phyloP scores from a whole-genome alignment of 1,140 invertebrate genomes.

The Carcinoscorpius rotundicauda region DNA sequence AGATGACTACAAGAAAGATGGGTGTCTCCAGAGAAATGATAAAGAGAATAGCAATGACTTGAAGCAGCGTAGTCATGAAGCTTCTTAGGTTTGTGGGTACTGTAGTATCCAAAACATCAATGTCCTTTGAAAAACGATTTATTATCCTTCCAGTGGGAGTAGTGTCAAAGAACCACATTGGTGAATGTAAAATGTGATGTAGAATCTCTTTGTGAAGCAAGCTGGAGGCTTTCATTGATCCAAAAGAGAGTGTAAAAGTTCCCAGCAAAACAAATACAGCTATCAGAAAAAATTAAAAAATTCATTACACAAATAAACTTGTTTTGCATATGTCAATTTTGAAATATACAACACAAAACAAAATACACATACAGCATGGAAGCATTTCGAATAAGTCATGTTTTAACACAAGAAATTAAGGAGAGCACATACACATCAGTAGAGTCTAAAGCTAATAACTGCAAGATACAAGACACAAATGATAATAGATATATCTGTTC shows the following conservation, averaged over 20 bases:
- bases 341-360: no score
- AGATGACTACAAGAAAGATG: constrained; percentile 38
- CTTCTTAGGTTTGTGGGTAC: constrained; percentile 29
- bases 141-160: constrained; percentile 31
- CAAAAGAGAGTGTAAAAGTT: constrained; percentile 10
- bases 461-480: no score
- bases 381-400: no score
- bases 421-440: no score
- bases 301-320: no score
- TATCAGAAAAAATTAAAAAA: neutral
- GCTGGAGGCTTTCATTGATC: constrained; percentile 15
- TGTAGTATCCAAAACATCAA: constrained; percentile 30
- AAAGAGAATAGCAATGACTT: constrained; percentile 37
- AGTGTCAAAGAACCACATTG: constrained; percentile 36
- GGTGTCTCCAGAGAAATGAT: constrained; percentile 41
- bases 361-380: no score
- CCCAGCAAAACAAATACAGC: constrained; percentile 2
- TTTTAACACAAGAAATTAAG: no score
- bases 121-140: constrained; percentile 46
- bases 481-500: no score
- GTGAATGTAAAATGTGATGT: constrained; percentile 26
- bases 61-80: constrained; percentile 27
- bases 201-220: constrained; percentile 24
- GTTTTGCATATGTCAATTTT: no score
- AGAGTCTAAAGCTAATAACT: no score